Evolutionary conservation across 2,797 vertebrate species (phyloP).

Genomic region (Semotilus atromaculatus): DNA sequence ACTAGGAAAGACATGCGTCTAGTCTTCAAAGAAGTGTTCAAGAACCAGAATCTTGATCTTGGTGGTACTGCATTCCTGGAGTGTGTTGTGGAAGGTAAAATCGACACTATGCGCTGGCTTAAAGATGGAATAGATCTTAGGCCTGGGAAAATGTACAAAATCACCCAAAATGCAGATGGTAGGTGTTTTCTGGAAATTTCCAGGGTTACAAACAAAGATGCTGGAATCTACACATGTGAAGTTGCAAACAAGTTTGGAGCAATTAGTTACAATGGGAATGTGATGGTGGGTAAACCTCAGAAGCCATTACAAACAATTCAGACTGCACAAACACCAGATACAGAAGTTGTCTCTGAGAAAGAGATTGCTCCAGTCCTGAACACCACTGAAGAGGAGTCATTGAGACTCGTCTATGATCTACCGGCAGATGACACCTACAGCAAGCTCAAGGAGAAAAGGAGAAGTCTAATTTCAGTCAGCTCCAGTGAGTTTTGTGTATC

Average conservation of each 20-base stretch:
- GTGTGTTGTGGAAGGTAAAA: slow-evolving; percentile 85
- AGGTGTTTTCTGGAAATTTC: slow-evolving; percentile 85
- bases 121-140: slow-evolving; percentile 83
- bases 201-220: slow-evolving; percentile 78
- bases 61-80: slow-evolving; percentile 80
- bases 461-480: slow-evolving; percentile 78
- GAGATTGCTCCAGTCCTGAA: slow-evolving; percentile 3
- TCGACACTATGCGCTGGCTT: slow-evolving; percentile 82
- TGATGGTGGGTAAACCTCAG: slow-evolving; percentile 71
- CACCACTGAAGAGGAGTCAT: slow-evolving; percentile 36
- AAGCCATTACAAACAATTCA: slow-evolving; percentile 23
- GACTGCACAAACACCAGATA: background rate
- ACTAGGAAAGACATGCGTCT: slow-evolving; percentile 89
- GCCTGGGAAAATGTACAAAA: slow-evolving; percentile 77
- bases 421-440: slow-evolving; percentile 59
- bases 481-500: slow-evolving; percentile 67
- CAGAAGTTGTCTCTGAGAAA: slow-evolving; percentile 12
- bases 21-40: slow-evolving; percentile 85
- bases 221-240: slow-evolving; percentile 89
- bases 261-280: slow-evolving; percentile 85
- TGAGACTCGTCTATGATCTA: slow-evolving; percentile 43
- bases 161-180: slow-evolving; percentile 79
- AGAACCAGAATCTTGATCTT: slow-evolving; percentile 81
- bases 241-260: slow-evolving; percentile 86
- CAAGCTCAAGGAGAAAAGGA: slow-evolving; percentile 79